Evolutionary conservation across 2,113 vertebrate genomes (phyloP).

Genomic region (Probosciger aterrimus): DNA sequence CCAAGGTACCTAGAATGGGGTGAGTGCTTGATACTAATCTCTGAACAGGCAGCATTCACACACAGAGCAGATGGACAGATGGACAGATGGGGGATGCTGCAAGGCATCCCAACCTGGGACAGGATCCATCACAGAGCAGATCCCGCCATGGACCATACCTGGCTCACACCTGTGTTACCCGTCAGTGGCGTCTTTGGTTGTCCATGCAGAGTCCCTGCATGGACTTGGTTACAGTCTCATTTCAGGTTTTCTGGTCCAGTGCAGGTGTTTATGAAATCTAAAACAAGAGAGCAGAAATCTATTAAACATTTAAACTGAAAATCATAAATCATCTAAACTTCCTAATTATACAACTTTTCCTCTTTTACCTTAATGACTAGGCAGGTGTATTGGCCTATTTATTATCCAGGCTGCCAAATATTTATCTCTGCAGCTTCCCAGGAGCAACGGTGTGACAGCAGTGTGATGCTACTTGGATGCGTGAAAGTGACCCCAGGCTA

Average conservation of each 20-base stretch:
- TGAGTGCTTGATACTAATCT: accelerated
- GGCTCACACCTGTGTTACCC: accelerated
- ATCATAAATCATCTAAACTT: not conserved
- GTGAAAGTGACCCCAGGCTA: not conserved
- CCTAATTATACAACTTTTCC: not conserved
- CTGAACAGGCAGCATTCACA: not conserved
- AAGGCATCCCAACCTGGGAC: not conserved
- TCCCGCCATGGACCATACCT: not conserved
- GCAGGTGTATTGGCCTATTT: not conserved
- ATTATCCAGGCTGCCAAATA: not conserved
- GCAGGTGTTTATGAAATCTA: not conserved
- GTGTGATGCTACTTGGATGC: not conserved
- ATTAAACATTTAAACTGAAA: not conserved
- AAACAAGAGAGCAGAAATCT: not conserved
- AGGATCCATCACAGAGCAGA: not conserved
- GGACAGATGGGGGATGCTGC: not conserved
- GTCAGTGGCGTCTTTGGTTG: accelerated
- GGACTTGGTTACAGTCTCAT: not conserved
- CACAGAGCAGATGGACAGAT: accelerated
- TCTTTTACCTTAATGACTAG: not conserved
- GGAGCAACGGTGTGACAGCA: not conserved
- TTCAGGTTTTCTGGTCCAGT: not conserved
- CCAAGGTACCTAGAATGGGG: not conserved
- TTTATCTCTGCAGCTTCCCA: not conserved
- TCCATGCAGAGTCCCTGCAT: too few relatives aligned